These are phyloP conservation scores for Andrena dorsata DNA, from an alignment of 2,888 invertebrate species.

Conservation along the genomic window DNA sequence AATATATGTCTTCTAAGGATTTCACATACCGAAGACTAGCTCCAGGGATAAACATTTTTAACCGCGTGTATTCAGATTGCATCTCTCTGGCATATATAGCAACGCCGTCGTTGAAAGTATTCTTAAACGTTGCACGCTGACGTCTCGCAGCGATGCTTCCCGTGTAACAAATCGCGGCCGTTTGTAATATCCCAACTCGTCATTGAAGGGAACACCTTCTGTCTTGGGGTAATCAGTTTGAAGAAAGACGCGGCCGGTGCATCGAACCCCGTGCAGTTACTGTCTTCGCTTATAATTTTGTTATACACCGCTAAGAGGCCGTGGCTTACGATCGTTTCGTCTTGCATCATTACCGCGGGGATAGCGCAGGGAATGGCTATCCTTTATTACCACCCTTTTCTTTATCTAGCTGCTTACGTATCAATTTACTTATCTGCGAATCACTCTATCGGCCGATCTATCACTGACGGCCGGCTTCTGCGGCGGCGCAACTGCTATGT, in stretches of 20 bases:
- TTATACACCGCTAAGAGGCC: conserved; percentile 63
- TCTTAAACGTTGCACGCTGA: conserved; percentile 14
- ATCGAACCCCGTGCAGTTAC: conserved; percentile 52
- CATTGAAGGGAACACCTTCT: conserved; percentile 26
- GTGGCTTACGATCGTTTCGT: conserved; percentile 54
- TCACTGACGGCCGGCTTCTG: conserved; percentile 55
- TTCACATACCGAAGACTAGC: too few relatives aligned
- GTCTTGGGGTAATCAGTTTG: conserved; percentile 56
- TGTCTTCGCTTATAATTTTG: conserved; percentile 70
- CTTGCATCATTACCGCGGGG: conserved; percentile 68
- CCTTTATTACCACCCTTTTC: conserved; percentile 67
- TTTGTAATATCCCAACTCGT: conserved; percentile 35
- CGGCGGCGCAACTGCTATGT: conserved; percentile 52
- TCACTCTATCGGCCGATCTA: conserved; percentile 69
- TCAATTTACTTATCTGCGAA: conserved; percentile 75
- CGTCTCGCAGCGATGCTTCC: conserved; percentile 16
- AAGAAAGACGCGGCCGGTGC: conserved; percentile 38
- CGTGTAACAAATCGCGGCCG: conserved; percentile 52
- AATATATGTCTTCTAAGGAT: too few relatives aligned
- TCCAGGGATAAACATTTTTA: too few relatives aligned
- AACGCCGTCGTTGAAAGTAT: background rate
- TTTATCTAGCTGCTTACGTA: conserved; percentile 70
- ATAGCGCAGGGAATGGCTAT: conserved; percentile 61
- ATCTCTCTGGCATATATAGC: background rate
- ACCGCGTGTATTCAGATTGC: background rate